Evolutionary conservation across 2,113 vertebrate genomes (phyloP), one percentile per base, ranked within the genome.

Genomic region (Columba livia): DNA sequence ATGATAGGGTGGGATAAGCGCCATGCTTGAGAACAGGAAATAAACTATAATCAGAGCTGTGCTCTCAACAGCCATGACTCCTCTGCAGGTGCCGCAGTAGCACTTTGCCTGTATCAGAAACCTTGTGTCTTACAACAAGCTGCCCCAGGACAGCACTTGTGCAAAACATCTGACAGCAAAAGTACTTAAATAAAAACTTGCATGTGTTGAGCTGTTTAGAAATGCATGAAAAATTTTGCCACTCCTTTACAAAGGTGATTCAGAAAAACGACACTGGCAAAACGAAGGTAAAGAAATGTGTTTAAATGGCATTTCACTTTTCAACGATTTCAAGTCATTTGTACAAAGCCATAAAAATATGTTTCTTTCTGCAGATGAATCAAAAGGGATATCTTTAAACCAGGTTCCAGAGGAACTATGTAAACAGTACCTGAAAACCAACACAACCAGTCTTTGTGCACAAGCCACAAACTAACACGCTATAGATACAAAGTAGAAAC

Each of bases 331-430:
- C 34, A 57, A 32, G 29, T 81, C 18, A 78, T 58, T 74, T 61
- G 60, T 79, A 86, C 38, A 62, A 79, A n/a, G 10, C 64, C 44
- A 73, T 82, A 57, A 93, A 94, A 94, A 87, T 79, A 87, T 38
- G 75, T 87, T 95, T 96, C 97, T 87, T 94, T 93, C 92, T 97
- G 86, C 90, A 97, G 93, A 89, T 93, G 75, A 93, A 84, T 74
- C 70, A 85, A 82, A 90, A 25, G 44, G 57, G 42, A n/a, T 80
- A 94, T 61, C 81, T 86, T 90, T 94, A 89, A 77, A 90, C 58
- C n/a, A 93, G 51, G 89, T 56, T 83, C 60, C 51, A 53, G 90
- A 89, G 69, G 48, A 89, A 75, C 48, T 51, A 77, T 10, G 75
- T 70, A 85, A 94, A 83, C 72, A 92, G 93, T 66, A 79, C 32